A percentile compares a stretch with the other conserved stretches of the same genome.
These are phyloP conservation scores for Neodiprion fabricii DNA, from an alignment of 1,140 invertebrate genomes.

Conservation along the genomic window DNA sequence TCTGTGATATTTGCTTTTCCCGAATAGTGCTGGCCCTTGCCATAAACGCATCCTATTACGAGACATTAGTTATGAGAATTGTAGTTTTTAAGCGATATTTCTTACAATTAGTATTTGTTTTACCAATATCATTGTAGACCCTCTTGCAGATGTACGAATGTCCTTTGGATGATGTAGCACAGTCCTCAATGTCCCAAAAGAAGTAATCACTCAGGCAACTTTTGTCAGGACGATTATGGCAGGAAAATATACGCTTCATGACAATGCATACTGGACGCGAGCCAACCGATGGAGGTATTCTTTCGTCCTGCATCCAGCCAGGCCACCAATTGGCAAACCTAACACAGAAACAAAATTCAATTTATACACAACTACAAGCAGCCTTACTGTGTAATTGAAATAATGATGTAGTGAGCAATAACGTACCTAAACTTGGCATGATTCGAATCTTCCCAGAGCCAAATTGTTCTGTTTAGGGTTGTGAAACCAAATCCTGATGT, in stretches of 20 bases:
- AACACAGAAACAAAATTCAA: background rate
- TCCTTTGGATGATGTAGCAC: slow-evolving; percentile 50
- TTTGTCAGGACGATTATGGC: slow-evolving; percentile 45
- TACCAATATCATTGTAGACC: slow-evolving; percentile 61
- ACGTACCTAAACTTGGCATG: slow-evolving; percentile 50
- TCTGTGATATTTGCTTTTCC: slow-evolving; percentile 62
- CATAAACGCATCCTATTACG: slow-evolving; percentile 60
- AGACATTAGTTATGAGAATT: background rate
- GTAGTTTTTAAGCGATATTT: too few relatives aligned
- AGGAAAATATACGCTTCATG: slow-evolving; percentile 57
- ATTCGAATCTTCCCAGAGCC: slow-evolving; percentile 64
- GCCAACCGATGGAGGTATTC: slow-evolving; percentile 35
- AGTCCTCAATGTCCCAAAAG: slow-evolving; percentile 65
- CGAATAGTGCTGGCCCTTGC: slow-evolving; percentile 60
- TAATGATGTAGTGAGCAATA: slow-evolving; percentile 12
- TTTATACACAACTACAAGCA: background rate
- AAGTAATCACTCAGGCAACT: slow-evolving; percentile 61
- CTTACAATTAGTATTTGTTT: slow-evolving; percentile 9
- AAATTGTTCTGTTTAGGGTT: slow-evolving; percentile 55
- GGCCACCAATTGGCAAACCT: slow-evolving; percentile 58
- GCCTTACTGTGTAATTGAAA: slow-evolving; percentile 1
- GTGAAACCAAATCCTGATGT: slow-evolving; percentile 64
- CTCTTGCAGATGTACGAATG: slow-evolving; percentile 64
- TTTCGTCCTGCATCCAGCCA: slow-evolving; percentile 53
- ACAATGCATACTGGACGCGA: slow-evolving; percentile 53